A percentile compares a stretch with the other conserved stretches of the same genome.
These are phyloP conservation scores for Cyprinodon variegatus DNA, from an alignment of 2,113 vertebrate genomes.

Conservation along the genomic window DNA sequence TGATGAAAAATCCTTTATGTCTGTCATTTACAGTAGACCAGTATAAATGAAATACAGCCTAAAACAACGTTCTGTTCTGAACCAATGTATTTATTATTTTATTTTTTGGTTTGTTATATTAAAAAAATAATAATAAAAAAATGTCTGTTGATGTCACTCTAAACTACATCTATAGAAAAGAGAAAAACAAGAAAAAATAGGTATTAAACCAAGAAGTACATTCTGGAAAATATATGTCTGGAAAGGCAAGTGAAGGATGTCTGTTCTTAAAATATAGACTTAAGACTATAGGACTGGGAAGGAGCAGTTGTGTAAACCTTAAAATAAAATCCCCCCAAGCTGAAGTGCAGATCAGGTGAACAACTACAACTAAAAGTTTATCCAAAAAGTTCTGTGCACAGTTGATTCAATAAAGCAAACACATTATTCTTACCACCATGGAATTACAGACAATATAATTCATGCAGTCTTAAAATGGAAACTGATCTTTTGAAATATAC, in stretches of 20 bases:
- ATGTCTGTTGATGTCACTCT: too few species aligned
- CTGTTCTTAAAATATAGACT: neutral
- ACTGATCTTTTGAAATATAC: too few species aligned
- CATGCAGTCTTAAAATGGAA: too few species aligned
- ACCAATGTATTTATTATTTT: conserved; percentile 38
- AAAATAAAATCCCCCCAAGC: neutral
- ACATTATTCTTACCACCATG: neutral
- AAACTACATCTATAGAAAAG: too few species aligned
- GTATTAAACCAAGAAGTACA: neutral
- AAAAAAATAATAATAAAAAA: neutral
- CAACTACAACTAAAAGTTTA: neutral
- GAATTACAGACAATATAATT: neutral
- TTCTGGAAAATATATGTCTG: too few species aligned
- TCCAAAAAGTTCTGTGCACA: neutral
- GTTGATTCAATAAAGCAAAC: neutral
- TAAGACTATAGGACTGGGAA: neutral
- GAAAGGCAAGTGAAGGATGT: neutral
- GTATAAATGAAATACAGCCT: conserved; percentile 31
- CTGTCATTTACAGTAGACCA: conserved; percentile 49
- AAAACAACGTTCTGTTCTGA: conserved; percentile 37
- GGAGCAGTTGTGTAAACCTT: neutral
- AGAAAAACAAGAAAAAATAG: neutral
- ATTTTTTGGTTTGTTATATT: too few species aligned
- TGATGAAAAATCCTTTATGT: conserved; percentile 40
- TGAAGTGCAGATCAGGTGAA: neutral